Evolutionary conservation across 2,888 invertebrate species (phyloP).

Genomic region (Ormyrus rosae): DNA sequence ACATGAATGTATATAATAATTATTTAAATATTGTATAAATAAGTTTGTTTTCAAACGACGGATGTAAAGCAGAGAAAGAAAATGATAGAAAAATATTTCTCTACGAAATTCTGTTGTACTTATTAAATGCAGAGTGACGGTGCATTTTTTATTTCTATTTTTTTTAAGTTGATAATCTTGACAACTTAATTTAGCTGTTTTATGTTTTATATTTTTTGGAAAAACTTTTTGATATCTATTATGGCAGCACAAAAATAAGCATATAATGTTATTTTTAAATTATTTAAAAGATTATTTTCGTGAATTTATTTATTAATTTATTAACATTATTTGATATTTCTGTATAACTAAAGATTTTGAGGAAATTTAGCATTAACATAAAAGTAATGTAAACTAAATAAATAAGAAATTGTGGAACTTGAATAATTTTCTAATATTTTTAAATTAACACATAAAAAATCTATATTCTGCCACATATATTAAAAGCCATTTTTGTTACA

Average conservation of each 20-base stretch:
- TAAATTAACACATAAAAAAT: conserved; percentile 24
- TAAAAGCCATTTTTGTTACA: conserved; percentile 6
- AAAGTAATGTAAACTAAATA: background rate
- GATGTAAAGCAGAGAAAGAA: conserved; percentile 15
- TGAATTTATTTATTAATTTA: conserved; percentile 47
- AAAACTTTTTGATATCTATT: conserved; percentile 22
- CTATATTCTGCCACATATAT: conserved; percentile 27
- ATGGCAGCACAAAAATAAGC: conserved; percentile 37
- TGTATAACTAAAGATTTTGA: conserved; percentile 25
- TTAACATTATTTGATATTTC: conserved; percentile 15
- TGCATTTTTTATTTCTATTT: conserved; percentile 32
- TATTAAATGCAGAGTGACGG: conserved; percentile 47
- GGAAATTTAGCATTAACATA: conserved; percentile 37
- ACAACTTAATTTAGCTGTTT: conserved; percentile 3
- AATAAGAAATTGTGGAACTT: conserved; percentile 23
- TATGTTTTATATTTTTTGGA: conserved; percentile 22
- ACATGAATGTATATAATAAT: conserved; percentile 73
- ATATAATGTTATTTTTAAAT: conserved; percentile 52
- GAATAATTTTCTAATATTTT: conserved; percentile 15
- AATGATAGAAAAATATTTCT: conserved; percentile 31
- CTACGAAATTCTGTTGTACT: conserved; percentile 61
- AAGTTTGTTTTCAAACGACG: conserved; percentile 68
- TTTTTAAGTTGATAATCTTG: conserved; percentile 37
- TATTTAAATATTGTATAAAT: conserved; percentile 74
- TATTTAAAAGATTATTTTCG: conserved; percentile 43